Conservation (phyloP, 2,888 invertebrate genomes). For the Lasioglossum marginatum region DNA sequence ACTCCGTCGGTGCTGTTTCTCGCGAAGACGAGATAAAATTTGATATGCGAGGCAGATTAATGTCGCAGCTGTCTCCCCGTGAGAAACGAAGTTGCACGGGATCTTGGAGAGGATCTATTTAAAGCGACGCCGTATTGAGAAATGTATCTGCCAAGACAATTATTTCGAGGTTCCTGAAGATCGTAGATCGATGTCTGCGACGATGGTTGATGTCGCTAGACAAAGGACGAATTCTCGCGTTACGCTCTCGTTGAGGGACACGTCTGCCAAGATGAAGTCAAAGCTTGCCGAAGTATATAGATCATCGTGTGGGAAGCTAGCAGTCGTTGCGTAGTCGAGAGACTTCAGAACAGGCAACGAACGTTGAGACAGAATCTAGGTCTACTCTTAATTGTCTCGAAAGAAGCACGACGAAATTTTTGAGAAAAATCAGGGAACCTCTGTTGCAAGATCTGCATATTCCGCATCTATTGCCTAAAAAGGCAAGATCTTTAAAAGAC, state of each 20-base stretch:
- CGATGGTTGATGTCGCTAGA: not conserved
- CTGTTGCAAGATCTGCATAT: too few relatives aligned
- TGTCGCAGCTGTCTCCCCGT: not conserved
- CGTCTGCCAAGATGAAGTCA: not conserved
- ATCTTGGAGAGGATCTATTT: not conserved
- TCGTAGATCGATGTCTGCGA: not conserved
- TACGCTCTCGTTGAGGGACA: not conserved
- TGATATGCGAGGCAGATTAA: not conserved
- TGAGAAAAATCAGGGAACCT: too few relatives aligned
- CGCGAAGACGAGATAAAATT: not conserved
- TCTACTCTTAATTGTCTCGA: too few relatives aligned
- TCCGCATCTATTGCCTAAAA: too few relatives aligned
- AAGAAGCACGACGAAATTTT: not conserved
- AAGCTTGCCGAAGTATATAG: too few relatives aligned
- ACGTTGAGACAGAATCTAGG: too few relatives aligned
- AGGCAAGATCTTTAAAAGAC: too few relatives aligned
- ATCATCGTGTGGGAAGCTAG: too few relatives aligned
- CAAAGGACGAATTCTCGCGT: not conserved
- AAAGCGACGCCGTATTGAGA: not conserved
- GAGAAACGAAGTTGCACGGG: not conserved
- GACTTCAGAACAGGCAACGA: too few relatives aligned
- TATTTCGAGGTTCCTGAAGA: conserved; percentile 6
- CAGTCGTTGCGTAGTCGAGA: too few relatives aligned
- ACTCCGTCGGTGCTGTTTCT: not conserved
- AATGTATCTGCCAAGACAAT: not conserved